Conservation (phyloP, 2,113 vertebrate genomes). For the Peromyscus polionotus region DNA sequence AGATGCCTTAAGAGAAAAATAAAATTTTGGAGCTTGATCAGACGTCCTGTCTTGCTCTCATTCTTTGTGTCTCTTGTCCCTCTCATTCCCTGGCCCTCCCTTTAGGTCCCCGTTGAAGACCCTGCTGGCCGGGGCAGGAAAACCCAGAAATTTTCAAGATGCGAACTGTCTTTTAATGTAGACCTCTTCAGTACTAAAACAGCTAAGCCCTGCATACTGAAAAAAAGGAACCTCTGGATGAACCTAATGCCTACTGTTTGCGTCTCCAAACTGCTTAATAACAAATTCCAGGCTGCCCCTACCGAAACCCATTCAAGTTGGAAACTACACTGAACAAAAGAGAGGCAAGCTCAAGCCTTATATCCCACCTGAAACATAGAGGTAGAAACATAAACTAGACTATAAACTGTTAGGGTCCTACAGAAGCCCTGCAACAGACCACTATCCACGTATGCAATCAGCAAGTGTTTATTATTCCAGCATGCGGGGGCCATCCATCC, state of each 20-base stretch:
- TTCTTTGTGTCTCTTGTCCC: too few species aligned
- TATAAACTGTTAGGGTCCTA: not conserved
- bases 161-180: not conserved
- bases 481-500: too few species aligned
- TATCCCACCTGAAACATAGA: not conserved
- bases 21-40: too few species aligned
- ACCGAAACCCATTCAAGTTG: slow-evolving; percentile 33
- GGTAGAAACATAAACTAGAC: slow-evolving; percentile 51
- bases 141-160: slow-evolving; percentile 51
- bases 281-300: slow-evolving; percentile 49
- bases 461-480: too few species aligned
- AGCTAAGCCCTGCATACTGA: slow-evolving; percentile 12
- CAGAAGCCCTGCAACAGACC: too few species aligned
- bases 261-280: slow-evolving; percentile 49
- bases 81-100: too few species aligned
- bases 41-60: too few species aligned
- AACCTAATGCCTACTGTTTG: slow-evolving; percentile 23
- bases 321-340: slow-evolving; percentile 58
- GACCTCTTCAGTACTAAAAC: slow-evolving; percentile 29
- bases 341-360: slow-evolving; percentile 14
- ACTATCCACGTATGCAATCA: too few species aligned
- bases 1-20: too few species aligned
- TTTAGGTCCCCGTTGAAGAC: too few species aligned
- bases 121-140: not conserved
- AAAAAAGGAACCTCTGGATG: not conserved